Evolutionary conservation across 2,797 vertebrate genomes (phyloP).

Genomic region (Urosaurus nigricauda): DNA sequence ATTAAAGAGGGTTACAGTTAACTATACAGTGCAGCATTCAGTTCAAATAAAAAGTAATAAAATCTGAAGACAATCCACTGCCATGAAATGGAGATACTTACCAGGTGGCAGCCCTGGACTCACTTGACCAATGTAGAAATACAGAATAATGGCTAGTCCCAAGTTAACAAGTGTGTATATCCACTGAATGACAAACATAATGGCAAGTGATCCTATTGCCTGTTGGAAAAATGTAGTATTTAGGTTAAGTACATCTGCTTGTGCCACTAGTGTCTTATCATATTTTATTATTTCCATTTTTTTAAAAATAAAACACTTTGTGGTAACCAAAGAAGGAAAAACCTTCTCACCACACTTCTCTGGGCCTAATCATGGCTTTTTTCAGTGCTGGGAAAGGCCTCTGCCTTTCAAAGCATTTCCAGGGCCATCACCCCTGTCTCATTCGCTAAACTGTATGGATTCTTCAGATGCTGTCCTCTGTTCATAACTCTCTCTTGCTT

Average conservation of each 20-base stretch:
- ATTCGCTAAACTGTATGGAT: too few relatives aligned
- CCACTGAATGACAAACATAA: constrained; percentile 98
- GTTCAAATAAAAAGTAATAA: constrained; percentile 56
- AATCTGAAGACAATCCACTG: constrained; percentile 53
- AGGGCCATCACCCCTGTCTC: too few relatives aligned
- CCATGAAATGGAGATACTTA: constrained; percentile 67
- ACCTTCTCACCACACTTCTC: background rate
- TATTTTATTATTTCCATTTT: background rate
- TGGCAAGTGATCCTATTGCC: constrained; percentile 87
- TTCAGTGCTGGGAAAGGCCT: too few relatives aligned
- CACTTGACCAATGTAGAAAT: constrained; percentile 92
- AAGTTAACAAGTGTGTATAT: constrained; percentile 91
- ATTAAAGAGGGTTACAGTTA: constrained; percentile 1
- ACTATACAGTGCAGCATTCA: background rate
- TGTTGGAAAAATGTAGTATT: constrained; percentile 60
- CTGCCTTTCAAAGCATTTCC: too few relatives aligned
- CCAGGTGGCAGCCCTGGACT: constrained; percentile 94
- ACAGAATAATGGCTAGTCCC: constrained; percentile 85
- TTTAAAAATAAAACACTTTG: background rate
- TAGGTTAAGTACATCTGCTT: background rate
- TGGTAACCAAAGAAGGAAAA: background rate
- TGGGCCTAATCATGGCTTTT: too few relatives aligned
- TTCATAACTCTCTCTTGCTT: too few relatives aligned
- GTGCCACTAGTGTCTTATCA: too few relatives aligned
- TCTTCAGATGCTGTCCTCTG: too few relatives aligned